These are phyloP conservation scores for Zaprionus ghesquierei DNA, from an alignment of 1,140 invertebrate species.

Conservation along the genomic window DNA sequence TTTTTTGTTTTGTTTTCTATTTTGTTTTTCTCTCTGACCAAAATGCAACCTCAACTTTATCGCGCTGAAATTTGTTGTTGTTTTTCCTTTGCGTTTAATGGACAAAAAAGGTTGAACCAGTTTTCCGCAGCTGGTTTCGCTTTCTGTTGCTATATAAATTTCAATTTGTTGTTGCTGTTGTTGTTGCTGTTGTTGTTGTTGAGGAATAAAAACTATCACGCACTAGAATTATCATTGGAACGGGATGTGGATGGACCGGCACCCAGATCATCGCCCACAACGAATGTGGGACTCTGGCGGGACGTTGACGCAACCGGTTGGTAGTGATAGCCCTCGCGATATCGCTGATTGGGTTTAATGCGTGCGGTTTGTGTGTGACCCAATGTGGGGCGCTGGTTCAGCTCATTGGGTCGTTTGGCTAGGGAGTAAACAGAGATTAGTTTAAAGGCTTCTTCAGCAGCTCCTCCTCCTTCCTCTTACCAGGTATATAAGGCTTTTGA, in stretches of 20 bases:
- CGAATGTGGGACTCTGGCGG: constrained; percentile 83
- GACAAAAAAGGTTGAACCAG: constrained; percentile 42
- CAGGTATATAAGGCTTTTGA: constrained; percentile 83
- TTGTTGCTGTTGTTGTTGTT: constrained; percentile 48
- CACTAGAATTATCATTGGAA: constrained; percentile 83
- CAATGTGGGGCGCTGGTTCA: constrained; percentile 81
- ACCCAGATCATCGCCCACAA: constrained; percentile 79
- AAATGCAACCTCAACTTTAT: constrained; percentile 58
- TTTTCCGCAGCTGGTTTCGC: neutral
- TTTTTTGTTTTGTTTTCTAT: constrained; percentile 19
- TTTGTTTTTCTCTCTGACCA: constrained; percentile 46
- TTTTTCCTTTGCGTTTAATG: constrained; percentile 27
- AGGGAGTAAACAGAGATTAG: neutral
- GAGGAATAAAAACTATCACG: constrained; percentile 83
- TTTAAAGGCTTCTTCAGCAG: neutral
- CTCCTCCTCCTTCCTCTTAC: constrained; percentile 26
- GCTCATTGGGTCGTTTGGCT: constrained; percentile 83
- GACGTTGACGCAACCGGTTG: constrained; percentile 81
- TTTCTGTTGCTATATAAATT: constrained; percentile 42
- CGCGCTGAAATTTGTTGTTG: constrained; percentile 35
- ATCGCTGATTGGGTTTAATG: constrained; percentile 81
- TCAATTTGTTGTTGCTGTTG: constrained; percentile 33
- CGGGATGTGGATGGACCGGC: constrained; percentile 82
- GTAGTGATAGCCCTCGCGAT: constrained; percentile 83
- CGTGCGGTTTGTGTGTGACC: constrained; percentile 82